A percentile compares a stretch with the other conserved stretches of the same genome.
Conservation (phyloP, 2,113 vertebrate species). For the Protobothrops flavoviridis region DNA sequence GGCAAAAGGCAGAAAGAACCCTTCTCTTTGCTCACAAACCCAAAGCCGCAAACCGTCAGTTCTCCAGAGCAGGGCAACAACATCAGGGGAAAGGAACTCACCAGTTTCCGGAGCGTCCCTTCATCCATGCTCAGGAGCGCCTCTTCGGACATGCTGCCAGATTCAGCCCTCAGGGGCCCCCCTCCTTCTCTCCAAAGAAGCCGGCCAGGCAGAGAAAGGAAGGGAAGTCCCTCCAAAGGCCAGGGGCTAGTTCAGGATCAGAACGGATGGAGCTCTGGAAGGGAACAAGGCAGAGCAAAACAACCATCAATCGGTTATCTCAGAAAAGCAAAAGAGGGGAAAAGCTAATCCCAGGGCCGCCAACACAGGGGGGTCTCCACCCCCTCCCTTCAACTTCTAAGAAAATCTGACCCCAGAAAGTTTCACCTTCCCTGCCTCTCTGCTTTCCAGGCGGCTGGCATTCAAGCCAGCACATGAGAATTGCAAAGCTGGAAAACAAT, state of each 20-base stretch:
- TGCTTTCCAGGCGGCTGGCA: not conserved
- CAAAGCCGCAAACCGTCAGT: not conserved
- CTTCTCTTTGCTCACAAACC: not conserved
- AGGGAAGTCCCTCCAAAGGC: not conserved
- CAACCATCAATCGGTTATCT: not conserved
- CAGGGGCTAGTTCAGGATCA: not conserved
- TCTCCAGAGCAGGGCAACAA: not conserved
- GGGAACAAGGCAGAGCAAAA: not conserved
- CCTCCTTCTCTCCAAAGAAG: not conserved
- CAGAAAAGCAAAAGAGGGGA: not conserved
- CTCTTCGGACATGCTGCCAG: conserved; percentile 67
- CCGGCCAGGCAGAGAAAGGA: not conserved
- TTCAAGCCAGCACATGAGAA: not conserved
- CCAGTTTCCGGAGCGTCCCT: conserved; percentile 73
- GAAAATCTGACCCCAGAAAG: not conserved
- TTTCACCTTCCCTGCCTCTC: not conserved
- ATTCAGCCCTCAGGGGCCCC: not conserved
- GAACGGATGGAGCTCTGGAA: conserved; percentile 33
- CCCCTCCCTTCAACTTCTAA: not conserved
- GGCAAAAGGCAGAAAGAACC: no score
- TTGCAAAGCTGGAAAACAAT: no score
- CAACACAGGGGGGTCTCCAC: not conserved
- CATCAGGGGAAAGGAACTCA: conserved; percentile 49
- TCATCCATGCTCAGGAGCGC: conserved; percentile 72
- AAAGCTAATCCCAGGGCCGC: not conserved